Evolutionary conservation across 2,113 vertebrate species (phyloP).

Genomic region (Peromyscus californicus): DNA sequence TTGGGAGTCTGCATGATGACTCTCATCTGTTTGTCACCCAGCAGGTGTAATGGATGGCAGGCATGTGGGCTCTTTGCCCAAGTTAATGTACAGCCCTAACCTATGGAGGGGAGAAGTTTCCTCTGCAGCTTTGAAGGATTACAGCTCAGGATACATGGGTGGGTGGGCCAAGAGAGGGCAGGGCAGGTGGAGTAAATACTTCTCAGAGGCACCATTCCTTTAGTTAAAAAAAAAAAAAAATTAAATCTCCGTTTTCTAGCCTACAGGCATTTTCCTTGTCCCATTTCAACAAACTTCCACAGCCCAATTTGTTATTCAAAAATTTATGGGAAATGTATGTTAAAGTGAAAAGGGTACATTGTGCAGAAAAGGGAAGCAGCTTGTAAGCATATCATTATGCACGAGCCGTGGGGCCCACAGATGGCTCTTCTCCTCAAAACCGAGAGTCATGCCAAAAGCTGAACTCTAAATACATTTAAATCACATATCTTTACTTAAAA

Average conservation of each 20-base stretch:
- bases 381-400: slow-evolving; percentile 75
- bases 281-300: slow-evolving; percentile 31
- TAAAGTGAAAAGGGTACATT: slow-evolving; percentile 83
- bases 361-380: slow-evolving; percentile 77
- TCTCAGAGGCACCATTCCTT: not conserved
- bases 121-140: not conserved
- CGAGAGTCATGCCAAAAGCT: slow-evolving; percentile 70
- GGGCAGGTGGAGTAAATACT: not conserved
- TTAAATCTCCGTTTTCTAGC: slow-evolving; percentile 41
- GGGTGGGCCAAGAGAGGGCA: fast-evolving
- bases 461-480: slow-evolving; percentile 61
- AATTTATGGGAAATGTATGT: slow-evolving; percentile 67
- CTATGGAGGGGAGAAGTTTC: not conserved
- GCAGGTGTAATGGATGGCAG: slow-evolving; percentile 75
- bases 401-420: slow-evolving; percentile 82
- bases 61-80: slow-evolving; percentile 67
- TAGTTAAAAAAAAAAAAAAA: not conserved
- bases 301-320: slow-evolving; percentile 80
- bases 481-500: slow-evolving; percentile 72
- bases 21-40: slow-evolving; percentile 78
- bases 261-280: slow-evolving; percentile 51
- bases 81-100: slow-evolving; percentile 54
- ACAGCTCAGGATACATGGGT: not conserved
- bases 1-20: slow-evolving; percentile 68
- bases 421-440: slow-evolving; percentile 78